These are phyloP conservation scores for Aporophyla lueneburgensis DNA, from an alignment of 2,888 invertebrate genomes.

Conservation along the genomic window DNA sequence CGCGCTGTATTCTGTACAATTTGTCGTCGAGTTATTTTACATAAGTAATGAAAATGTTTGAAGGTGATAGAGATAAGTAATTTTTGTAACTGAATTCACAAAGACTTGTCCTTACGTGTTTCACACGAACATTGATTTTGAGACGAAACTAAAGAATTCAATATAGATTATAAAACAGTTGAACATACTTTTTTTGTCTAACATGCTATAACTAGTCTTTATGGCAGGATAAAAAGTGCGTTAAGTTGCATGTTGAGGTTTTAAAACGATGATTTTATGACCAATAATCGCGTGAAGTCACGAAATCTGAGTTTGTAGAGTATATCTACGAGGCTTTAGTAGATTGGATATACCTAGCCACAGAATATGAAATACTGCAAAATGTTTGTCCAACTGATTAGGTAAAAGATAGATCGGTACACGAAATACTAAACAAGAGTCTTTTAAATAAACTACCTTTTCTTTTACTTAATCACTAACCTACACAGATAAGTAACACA, in stretches of 20 bases:
- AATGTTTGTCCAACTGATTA: not conserved
- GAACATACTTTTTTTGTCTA: constrained; percentile 20
- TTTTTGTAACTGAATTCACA: constrained; percentile 54
- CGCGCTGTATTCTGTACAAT: constrained; percentile 55
- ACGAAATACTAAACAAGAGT: not conserved
- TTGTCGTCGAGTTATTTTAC: constrained; percentile 63
- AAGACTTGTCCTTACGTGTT: constrained; percentile 50
- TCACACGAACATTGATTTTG: constrained; percentile 50
- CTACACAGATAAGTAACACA: too few species aligned
- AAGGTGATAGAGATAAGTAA: constrained; percentile 62
- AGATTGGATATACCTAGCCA: not conserved
- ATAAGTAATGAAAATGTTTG: constrained; percentile 64
- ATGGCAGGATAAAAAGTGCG: constrained; percentile 44
- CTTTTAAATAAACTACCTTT: too few species aligned
- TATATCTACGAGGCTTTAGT: constrained; percentile 15
- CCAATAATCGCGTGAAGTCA: constrained; percentile 56
- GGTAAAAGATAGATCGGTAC: not conserved
- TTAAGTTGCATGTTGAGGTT: constrained; percentile 36
- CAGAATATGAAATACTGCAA: not conserved
- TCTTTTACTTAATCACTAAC: too few species aligned
- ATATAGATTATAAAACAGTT: constrained; percentile 15
- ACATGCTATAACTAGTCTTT: constrained; percentile 22
- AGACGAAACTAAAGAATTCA: constrained; percentile 16
- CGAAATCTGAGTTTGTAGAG: constrained; percentile 43
- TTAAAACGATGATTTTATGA: constrained; percentile 49